A percentile compares a stretch with the other conserved stretches of the same genome.
These are phyloP conservation scores for Notarius lentiginosus DNA, from an alignment of 2,113 vertebrate genomes.

Conservation along the genomic window DNA sequence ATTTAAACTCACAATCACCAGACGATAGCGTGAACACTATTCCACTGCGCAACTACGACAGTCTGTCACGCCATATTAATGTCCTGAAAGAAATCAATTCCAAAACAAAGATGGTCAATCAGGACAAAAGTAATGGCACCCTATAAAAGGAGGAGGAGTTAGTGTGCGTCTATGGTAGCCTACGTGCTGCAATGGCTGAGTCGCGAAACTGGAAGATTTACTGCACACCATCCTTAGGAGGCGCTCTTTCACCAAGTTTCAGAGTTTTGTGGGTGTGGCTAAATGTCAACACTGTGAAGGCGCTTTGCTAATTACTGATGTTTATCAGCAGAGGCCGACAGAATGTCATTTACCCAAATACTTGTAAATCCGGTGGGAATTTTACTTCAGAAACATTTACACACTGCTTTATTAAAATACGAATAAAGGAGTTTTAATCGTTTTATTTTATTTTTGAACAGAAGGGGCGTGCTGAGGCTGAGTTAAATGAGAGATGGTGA, in stretches of 20 bases:
- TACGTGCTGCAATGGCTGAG: background rate
- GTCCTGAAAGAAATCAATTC: no score
- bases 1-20: background rate
- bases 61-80: no score
- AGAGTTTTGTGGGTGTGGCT: background rate
- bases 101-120: background rate
- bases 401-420: background rate
- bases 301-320: background rate
- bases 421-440: background rate
- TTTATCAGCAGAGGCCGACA: background rate
- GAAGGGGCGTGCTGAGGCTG: background rate
- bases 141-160: background rate
- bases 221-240: background rate
- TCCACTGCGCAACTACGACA: no score
- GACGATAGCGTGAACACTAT: no score
- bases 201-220: background rate
- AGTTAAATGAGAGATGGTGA: background rate
- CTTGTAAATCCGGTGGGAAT: background rate
- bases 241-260: background rate
- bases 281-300: background rate
- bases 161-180: background rate
- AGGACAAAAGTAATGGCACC: background rate
- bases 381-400: background rate
- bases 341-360: background rate
- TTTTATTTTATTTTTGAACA: background rate